phyloP scores from a whole-genome alignment of 2,888 invertebrate genomes.

The Augochlorella aurata region DNA sequence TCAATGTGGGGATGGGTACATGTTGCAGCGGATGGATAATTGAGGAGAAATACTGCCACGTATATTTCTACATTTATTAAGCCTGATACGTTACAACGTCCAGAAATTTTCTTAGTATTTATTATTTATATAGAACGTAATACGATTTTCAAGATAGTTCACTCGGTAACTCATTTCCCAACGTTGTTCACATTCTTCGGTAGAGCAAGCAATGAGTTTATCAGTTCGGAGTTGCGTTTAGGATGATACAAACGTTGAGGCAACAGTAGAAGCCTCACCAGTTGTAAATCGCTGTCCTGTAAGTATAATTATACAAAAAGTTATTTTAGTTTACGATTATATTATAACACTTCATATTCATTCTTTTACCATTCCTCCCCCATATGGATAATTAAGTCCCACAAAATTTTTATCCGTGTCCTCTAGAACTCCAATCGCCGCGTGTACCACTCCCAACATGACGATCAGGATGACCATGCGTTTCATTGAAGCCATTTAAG shows the following conservation, averaged over 20 bases:
- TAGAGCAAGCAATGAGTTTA: slow-evolving; percentile 89
- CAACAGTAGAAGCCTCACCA: slow-evolving; percentile 70
- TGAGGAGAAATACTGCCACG: background rate
- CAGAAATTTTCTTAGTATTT: slow-evolving; percentile 3
- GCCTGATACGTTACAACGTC: slow-evolving; percentile 24
- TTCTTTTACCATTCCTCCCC: slow-evolving; percentile 64
- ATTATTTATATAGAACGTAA: background rate
- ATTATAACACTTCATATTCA: background rate
- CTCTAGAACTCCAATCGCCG: slow-evolving; percentile 57
- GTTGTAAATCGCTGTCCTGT: slow-evolving; percentile 75
- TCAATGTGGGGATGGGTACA: background rate
- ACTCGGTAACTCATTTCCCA: slow-evolving; percentile 83
- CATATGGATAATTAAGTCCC: slow-evolving; percentile 57
- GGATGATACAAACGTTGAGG: slow-evolving; percentile 76
- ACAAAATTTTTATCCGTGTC: slow-evolving; percentile 64
- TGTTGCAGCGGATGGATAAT: background rate
- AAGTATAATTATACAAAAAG: slow-evolving; percentile 20
- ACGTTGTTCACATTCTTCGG: slow-evolving; percentile 90
- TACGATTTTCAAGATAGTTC: background rate
- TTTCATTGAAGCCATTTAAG: slow-evolving; percentile 46
- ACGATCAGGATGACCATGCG: slow-evolving; percentile 46
- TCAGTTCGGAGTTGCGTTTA: slow-evolving; percentile 88
- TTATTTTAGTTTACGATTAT: background rate
- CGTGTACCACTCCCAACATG: slow-evolving; percentile 53
- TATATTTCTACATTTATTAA: slow-evolving; percentile 47